Conservation (phyloP, 2,888 invertebrate genomes). For the Limnephilus lunatus region DNA sequence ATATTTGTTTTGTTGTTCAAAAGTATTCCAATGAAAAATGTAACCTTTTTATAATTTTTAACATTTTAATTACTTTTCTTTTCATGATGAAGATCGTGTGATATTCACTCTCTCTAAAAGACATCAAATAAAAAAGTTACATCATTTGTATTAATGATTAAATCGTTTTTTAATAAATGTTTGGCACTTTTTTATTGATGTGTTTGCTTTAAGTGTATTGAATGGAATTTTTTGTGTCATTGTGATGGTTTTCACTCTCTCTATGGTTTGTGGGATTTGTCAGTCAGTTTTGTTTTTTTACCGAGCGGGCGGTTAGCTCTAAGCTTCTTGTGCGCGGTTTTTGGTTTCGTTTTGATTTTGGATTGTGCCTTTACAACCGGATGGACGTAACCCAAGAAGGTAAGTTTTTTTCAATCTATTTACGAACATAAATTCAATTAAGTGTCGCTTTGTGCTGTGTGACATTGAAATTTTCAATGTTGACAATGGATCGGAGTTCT, state of each 20-base stretch:
- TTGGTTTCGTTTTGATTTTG: not conserved
- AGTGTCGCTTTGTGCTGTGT: not conserved
- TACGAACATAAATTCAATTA: not conserved
- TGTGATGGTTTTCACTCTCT: not conserved
- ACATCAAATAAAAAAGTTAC: not conserved
- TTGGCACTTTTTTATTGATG: not conserved
- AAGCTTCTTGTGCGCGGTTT: not conserved
- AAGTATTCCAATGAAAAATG: not conserved
- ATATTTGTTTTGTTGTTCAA: not conserved
- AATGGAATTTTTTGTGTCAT: not conserved
- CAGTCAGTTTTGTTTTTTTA: slow-evolving; percentile 20
- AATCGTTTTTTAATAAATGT: not conserved
- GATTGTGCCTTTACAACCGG: slow-evolving; percentile 14
- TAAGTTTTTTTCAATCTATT: not conserved
- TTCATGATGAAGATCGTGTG: not conserved
- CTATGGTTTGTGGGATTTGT: slow-evolving; percentile 1
- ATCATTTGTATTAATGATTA: not conserved
- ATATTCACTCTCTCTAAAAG: slow-evolving; percentile 2
- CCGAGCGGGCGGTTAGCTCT: not conserved
- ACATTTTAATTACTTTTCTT: not conserved
- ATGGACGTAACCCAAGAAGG: not conserved
- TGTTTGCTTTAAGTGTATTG: not conserved
- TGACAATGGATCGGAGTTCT: not conserved
- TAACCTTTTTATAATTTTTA: not conserved
- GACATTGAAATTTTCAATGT: not conserved